A percentile compares a stretch with the other conserved stretches of the same genome.
These are phyloP conservation scores for Notodonta dromedarius DNA, from an alignment of 2,888 invertebrate species.

Conservation along the genomic window DNA sequence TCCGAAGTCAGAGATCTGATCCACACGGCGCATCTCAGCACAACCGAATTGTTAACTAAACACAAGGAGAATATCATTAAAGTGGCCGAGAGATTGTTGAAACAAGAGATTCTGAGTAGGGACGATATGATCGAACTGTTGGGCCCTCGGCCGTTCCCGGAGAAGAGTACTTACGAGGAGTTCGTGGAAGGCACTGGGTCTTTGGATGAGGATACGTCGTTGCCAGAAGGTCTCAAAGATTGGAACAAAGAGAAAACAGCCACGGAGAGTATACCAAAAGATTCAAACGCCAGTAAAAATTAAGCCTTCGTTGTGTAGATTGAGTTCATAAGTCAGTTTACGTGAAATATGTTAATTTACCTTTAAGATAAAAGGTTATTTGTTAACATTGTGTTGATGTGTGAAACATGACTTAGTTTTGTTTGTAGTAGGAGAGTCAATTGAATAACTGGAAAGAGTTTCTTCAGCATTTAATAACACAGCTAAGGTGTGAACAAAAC, in stretches of 20 bases:
- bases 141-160: conserved; percentile 97
- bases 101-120: conserved; percentile 97
- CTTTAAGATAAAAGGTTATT: conserved; percentile 71
- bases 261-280: conserved; percentile 57
- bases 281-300: conserved; percentile 58
- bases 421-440: conserved; percentile 43
- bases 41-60: conserved; percentile 89
- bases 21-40: conserved; percentile 89
- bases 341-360: conserved; percentile 66
- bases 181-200: conserved; percentile 99
- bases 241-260: conserved; percentile 92
- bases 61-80: conserved; percentile 95
- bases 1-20: conserved; percentile 89
- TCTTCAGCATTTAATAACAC: conserved; percentile 33
- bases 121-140: conserved; percentile 99
- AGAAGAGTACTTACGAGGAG: conserved; percentile 99
- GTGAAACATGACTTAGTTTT: conserved; percentile 41
- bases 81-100: conserved; percentile 94
- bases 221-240: conserved; percentile 97
- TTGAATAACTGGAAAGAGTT: conserved; percentile 42
- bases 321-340: conserved; percentile 61
- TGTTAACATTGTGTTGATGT: conserved; percentile 46
- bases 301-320: conserved; percentile 52
- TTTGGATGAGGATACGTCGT: conserved; percentile 96
- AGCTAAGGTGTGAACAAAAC: conserved; percentile 13